These are phyloP conservation scores for Dicerorhinus sumatrensis DNA, from an alignment of 2,113 vertebrate genomes.

Conservation along the genomic window DNA sequence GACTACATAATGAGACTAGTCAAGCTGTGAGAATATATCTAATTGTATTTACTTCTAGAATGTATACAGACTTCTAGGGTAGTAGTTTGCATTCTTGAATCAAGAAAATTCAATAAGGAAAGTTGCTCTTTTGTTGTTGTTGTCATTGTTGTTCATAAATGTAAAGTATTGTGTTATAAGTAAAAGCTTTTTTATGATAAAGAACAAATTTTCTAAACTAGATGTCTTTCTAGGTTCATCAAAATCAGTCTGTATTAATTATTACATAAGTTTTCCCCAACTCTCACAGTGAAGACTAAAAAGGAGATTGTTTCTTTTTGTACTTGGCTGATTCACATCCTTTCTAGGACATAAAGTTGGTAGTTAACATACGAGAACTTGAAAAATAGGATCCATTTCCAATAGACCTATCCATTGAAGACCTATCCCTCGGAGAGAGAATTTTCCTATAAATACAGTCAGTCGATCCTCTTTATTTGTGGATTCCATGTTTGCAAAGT, in stretches of 20 bases:
- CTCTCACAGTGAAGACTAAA: background rate
- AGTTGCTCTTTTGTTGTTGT: background rate
- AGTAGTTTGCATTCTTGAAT: background rate
- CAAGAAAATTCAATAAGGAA: conserved; percentile 6
- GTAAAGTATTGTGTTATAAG: background rate
- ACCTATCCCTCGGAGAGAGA: background rate
- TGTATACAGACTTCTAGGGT: background rate
- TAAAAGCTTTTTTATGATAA: background rate
- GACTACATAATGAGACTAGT: background rate
- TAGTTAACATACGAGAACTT: background rate
- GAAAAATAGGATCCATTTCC: background rate
- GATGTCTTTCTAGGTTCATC: background rate
- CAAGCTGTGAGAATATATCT: background rate
- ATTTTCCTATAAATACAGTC: background rate
- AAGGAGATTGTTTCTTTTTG: background rate
- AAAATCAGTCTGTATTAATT: background rate
- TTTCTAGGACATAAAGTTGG: background rate
- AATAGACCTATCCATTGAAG: background rate
- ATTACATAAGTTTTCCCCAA: background rate
- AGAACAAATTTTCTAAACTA: background rate
- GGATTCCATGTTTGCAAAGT: background rate
- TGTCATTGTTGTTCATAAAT: background rate
- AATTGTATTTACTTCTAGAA: background rate
- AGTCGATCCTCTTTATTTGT: background rate
- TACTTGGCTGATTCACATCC: background rate